A percentile compares a stretch with the other conserved stretches of the same genome.
Conservation (phyloP, 2,888 invertebrate genomes). For the Phaedon cochleariae region DNA sequence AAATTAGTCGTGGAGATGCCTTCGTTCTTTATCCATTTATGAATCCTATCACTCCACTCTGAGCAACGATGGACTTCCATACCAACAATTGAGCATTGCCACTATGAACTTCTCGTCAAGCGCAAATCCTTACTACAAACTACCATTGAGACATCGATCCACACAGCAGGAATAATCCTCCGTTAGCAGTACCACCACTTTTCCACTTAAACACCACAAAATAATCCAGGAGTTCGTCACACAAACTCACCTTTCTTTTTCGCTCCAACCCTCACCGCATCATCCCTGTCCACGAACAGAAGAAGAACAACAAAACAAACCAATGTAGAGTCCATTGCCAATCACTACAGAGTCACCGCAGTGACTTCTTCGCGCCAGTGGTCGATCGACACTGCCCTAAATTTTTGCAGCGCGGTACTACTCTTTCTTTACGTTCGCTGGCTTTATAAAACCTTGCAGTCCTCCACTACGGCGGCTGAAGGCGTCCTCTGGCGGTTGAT, state of each 20-base stretch:
- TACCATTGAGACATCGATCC: no score
- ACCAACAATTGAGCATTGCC: no score
- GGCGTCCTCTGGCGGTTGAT: constrained; percentile 30
- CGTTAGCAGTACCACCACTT: constrained; percentile 1
- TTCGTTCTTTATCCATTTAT: no score
- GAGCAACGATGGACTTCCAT: no score
- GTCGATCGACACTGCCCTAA: constrained; percentile 37
- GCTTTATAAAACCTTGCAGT: constrained; percentile 41
- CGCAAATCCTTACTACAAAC: no score
- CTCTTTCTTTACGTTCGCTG: constrained; percentile 32
- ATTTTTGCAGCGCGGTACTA: constrained; percentile 39
- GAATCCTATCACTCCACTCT: no score
- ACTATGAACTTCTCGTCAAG: no score
- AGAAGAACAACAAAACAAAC: constrained; percentile 23
- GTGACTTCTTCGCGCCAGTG: constrained; percentile 33
- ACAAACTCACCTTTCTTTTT: constrained; percentile 33
- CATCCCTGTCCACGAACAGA: constrained; percentile 19
- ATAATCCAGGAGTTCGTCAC: constrained; percentile 1
- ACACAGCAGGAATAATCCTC: constrained; percentile 1
- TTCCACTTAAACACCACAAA: constrained; percentile 7
- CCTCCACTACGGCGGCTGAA: constrained; percentile 32
- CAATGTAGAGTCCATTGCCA: constrained; percentile 32
- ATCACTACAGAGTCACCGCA: constrained; percentile 34
- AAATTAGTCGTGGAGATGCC: no score
- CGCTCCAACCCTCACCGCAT: constrained; percentile 29